phyloP scores from a whole-genome alignment of 2,113 vertebrate genomes.

The Danio rerio region GRCz12tu NC_133180.1:61717501-61718000 shows the following conservation, averaged over 20 bases:
- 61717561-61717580: constrained; percentile 98
- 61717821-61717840: too few relatives aligned
- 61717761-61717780: background rate
- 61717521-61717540: too few relatives aligned
- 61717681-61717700: constrained; percentile 97
- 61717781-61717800: background rate
- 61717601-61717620: constrained; percentile 95
- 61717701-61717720: constrained; percentile 93
- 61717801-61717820: too few relatives aligned
- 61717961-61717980: too few relatives aligned
- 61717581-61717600: constrained; percentile 96
- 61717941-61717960: too few relatives aligned
- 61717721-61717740: background rate
- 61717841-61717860: too few relatives aligned
- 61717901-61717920: too few relatives aligned
- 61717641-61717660: constrained; percentile 97
- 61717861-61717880: too few relatives aligned
- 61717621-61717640: constrained; percentile 96
- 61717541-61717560: too few relatives aligned
- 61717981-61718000: too few relatives aligned
- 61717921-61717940: too few relatives aligned
- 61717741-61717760: background rate
- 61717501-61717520: background rate
- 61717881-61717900: too few relatives aligned
- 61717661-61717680: constrained; percentile 96